Conservation (phyloP, 2,113 vertebrate genomes). For the Neotoma lepida region DNA sequence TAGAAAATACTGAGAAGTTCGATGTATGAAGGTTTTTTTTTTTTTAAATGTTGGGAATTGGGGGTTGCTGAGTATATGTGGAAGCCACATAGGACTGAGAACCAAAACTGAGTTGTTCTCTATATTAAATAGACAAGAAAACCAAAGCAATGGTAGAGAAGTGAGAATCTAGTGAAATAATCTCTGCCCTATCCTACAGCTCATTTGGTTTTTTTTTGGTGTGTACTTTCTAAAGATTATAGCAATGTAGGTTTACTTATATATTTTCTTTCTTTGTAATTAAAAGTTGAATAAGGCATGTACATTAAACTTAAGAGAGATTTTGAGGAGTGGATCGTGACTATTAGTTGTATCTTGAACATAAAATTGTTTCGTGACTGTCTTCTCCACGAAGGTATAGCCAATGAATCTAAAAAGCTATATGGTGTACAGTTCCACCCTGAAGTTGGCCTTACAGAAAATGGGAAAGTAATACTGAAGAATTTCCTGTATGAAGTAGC, state of each 20-base stretch:
- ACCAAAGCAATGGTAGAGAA: not conserved
- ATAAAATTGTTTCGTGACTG: not conserved
- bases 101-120: slow-evolving; percentile 7
- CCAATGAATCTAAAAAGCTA: slow-evolving; percentile 98
- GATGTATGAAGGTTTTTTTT: not conserved
- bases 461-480: slow-evolving; percentile 95
- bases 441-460: slow-evolving; percentile 96
- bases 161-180: not conserved
- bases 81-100: not conserved
- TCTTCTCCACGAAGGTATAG: slow-evolving; percentile 89
- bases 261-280: not conserved
- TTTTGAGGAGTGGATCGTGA: slow-evolving; percentile 34
- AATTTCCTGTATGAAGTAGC: slow-evolving; percentile 98
- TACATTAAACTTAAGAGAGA: slow-evolving; percentile 31
- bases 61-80: not conserved
- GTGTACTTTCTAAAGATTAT: not conserved
- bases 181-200: not conserved
- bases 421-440: slow-evolving; percentile 98
- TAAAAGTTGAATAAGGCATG: slow-evolving; percentile 17
- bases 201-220: not conserved
- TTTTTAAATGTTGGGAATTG: not conserved
- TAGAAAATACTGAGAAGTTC: not conserved
- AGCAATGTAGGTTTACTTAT: not conserved
- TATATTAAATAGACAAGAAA: not conserved
- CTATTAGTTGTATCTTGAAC: slow-evolving; percentile 28